Evolutionary conservation across 2,888 invertebrate genomes (phyloP).

Genomic region (Megamerina dolium): DNA sequence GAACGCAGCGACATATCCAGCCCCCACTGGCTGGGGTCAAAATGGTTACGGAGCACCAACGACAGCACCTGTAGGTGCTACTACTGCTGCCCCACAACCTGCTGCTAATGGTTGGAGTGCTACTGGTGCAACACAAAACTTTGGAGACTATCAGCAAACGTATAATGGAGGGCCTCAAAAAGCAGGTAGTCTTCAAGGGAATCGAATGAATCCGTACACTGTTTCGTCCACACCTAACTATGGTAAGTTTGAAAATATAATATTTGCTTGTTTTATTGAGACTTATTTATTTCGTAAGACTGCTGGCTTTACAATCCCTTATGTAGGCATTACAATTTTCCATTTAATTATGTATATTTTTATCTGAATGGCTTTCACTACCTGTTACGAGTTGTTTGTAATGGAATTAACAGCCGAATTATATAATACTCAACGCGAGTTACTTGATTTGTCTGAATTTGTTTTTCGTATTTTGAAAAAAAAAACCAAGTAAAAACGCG

Average conservation of each 20-base stretch:
- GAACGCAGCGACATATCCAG: conserved; percentile 14
- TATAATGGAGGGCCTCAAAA: conserved; percentile 78
- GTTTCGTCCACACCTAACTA: conserved; percentile 32
- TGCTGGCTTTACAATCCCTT: background rate
- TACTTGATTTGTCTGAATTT: too few relatives aligned
- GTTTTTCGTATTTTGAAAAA: too few relatives aligned
- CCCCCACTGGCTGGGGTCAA: conserved; percentile 21
- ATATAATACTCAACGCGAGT: too few relatives aligned
- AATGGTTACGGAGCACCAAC: conserved; percentile 23
- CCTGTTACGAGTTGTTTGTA: too few relatives aligned
- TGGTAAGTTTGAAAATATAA: too few relatives aligned
- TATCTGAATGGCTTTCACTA: too few relatives aligned
- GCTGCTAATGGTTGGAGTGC: conserved; percentile 22
- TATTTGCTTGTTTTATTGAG: too few relatives aligned
- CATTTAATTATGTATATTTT: too few relatives aligned
- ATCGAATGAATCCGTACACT: conserved; percentile 62
- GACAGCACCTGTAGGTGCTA: conserved; percentile 21
- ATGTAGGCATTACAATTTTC: too few relatives aligned
- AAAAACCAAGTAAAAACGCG: too few relatives aligned
- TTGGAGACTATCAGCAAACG: conserved; percentile 71
- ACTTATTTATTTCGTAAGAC: too few relatives aligned
- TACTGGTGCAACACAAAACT: conserved; percentile 26
- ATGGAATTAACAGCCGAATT: too few relatives aligned
- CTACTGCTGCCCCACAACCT: conserved; percentile 21
- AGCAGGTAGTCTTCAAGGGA: conserved; percentile 60